Evolutionary conservation across 2,888 invertebrate genomes (phyloP).

Genomic region (Caradrina kadenii): DNA sequence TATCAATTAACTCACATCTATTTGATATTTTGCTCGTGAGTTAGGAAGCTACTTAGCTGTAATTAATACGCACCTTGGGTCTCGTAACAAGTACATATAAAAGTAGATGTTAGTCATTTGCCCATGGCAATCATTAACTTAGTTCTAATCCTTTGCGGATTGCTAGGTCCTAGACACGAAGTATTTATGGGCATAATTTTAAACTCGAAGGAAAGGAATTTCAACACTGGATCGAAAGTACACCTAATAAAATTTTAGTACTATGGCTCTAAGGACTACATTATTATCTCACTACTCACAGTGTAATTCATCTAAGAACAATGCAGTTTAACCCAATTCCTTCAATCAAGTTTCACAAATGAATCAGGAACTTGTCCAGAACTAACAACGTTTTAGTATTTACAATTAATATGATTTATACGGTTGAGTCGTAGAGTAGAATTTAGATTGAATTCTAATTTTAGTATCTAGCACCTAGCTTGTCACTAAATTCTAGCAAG

Average conservation of each 20-base stretch:
- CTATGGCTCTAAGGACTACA: constrained; percentile 31
- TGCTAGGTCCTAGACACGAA: constrained; percentile 11
- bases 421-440: neutral
- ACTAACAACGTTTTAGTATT: constrained; percentile 23
- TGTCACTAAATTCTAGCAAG: neutral
- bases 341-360: constrained; percentile 55
- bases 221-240: constrained; percentile 27
- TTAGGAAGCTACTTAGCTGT: constrained; percentile 45
- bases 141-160: constrained; percentile 16
- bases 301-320: constrained; percentile 53
- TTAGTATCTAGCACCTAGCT: neutral
- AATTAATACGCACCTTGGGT: constrained; percentile 50
- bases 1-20: constrained; percentile 34
- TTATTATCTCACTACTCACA: constrained; percentile 45
- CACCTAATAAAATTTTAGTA: constrained; percentile 27
- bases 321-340: constrained; percentile 58
- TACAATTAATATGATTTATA: constrained; percentile 27
- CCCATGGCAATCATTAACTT: constrained; percentile 27
- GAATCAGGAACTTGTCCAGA: constrained; percentile 44
- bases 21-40: constrained; percentile 49
- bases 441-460: constrained; percentile 27
- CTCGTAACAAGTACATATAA: constrained; percentile 24
- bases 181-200: constrained; percentile 30
- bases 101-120: constrained; percentile 47
- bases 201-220: constrained; percentile 5